Conservation (phyloP, 2,797 vertebrate species). For the Chrosomus eos region DNA sequence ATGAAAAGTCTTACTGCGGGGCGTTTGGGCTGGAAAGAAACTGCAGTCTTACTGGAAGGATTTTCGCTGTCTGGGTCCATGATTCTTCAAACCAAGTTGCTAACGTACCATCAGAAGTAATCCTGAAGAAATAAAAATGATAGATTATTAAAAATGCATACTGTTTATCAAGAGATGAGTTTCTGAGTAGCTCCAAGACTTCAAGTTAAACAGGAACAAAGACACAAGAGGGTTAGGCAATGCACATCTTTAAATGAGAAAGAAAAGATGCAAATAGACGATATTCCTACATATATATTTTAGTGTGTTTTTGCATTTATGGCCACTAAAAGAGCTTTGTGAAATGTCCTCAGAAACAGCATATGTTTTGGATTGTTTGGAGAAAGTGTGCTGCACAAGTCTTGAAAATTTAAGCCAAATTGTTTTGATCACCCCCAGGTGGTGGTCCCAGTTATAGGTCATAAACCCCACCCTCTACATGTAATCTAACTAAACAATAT, state of each 20-base stretch:
- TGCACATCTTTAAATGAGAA: not conserved
- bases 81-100: not conserved
- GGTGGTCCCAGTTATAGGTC: too few species aligned
- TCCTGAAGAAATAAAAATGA: not conserved
- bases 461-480: too few species aligned
- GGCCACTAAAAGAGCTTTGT: not conserved
- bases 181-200: not conserved
- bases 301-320: not conserved
- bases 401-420: too few species aligned
- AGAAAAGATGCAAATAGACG: not conserved
- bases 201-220: not conserved
- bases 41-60: not conserved
- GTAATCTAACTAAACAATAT: too few species aligned
- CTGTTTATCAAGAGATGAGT: not conserved
- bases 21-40: not conserved
- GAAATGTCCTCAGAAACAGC: not conserved
- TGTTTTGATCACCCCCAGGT: too few species aligned
- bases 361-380: not conserved
- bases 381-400: too few species aligned
- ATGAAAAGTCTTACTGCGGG: slow-evolving; percentile 40
- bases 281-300: too few species aligned
- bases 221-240: not conserved
- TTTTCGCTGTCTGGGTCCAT: slow-evolving; percentile 6
- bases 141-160: not conserved
- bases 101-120: not conserved